Conservation (phyloP, 2,797 vertebrate species). For the Harpagifer antarcticus region DNA sequence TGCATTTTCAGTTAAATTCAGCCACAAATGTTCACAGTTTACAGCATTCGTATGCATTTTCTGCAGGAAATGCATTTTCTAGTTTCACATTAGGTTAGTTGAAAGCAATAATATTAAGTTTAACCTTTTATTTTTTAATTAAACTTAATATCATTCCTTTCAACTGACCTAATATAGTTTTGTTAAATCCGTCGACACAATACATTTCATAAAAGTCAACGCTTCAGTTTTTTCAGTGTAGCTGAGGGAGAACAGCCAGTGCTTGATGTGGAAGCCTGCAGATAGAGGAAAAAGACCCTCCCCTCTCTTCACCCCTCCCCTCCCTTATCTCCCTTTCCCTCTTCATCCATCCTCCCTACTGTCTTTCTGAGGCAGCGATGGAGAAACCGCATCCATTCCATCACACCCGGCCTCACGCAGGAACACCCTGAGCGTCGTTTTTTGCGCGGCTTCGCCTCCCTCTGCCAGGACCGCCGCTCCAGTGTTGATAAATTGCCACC, state of each 20-base stretch:
- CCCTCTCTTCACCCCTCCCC: conserved; percentile 24
- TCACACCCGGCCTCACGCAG: conserved; percentile 61
- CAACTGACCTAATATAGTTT: no score
- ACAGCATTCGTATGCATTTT: no score
- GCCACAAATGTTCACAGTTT: no score
- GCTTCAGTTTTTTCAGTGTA: no score
- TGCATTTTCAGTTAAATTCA: no score
- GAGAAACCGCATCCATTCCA: conserved; percentile 67
- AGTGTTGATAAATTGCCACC: conserved; percentile 76
- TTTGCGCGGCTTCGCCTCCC: conserved; percentile 46
- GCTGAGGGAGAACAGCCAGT: conserved; percentile 33
- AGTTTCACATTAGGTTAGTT: no score
- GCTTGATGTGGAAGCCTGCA: conserved; percentile 41
- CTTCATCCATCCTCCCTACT: conserved; percentile 34
- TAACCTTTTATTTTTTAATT: no score
- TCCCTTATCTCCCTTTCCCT: conserved; percentile 9
- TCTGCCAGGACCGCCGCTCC: conserved; percentile 47
- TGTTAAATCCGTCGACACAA: no score
- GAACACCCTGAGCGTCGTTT: conserved; percentile 43
- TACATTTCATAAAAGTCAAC: no score
- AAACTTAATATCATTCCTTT: no score
- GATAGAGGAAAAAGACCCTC: conserved; percentile 43
- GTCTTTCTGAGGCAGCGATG: conserved; percentile 58
- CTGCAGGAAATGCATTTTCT: no score
- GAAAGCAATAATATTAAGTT: no score